Conservation (phyloP, 2,113 vertebrate species). For the Lycocorax pyrrhopterus region DNA sequence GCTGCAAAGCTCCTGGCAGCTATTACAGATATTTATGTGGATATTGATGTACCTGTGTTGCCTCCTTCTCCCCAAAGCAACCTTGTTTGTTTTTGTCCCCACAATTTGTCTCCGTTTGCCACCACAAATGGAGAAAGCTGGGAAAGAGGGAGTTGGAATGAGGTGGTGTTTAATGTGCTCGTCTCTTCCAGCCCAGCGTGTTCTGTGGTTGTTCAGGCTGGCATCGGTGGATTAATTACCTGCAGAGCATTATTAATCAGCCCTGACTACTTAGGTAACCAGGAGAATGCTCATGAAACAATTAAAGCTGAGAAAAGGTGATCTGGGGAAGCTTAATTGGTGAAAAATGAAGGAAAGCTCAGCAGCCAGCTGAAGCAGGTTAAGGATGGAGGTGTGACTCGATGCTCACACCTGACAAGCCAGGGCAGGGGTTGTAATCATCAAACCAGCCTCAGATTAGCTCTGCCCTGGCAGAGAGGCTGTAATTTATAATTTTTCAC, state of each 20-base stretch:
- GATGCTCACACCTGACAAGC: background rate
- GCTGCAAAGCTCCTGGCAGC: background rate
- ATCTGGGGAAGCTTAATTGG: background rate
- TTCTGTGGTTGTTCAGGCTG: background rate
- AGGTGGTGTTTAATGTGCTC: background rate
- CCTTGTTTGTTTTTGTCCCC: background rate
- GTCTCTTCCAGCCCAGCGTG: too few species aligned
- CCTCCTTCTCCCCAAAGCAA: background rate
- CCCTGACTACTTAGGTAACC: background rate
- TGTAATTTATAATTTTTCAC: background rate
- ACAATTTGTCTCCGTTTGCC: background rate
- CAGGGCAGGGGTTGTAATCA: background rate
- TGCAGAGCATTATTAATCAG: background rate
- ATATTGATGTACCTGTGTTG: too few species aligned
- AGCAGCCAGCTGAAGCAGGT: background rate
- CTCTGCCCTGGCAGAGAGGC: background rate
- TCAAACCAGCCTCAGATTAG: background rate
- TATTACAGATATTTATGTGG: background rate
- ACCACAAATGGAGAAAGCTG: background rate
- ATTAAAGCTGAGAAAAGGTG: background rate
- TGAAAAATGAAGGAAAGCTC: background rate
- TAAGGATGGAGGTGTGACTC: background rate
- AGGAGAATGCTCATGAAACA: background rate
- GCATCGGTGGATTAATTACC: background rate
- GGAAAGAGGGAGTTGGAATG: background rate